Percentiles rank a stretch among this genome's conserved stretches.
phyloP scores from a whole-genome alignment of 2,113 vertebrate species.

The Erythrocercus mccallii region DNA sequence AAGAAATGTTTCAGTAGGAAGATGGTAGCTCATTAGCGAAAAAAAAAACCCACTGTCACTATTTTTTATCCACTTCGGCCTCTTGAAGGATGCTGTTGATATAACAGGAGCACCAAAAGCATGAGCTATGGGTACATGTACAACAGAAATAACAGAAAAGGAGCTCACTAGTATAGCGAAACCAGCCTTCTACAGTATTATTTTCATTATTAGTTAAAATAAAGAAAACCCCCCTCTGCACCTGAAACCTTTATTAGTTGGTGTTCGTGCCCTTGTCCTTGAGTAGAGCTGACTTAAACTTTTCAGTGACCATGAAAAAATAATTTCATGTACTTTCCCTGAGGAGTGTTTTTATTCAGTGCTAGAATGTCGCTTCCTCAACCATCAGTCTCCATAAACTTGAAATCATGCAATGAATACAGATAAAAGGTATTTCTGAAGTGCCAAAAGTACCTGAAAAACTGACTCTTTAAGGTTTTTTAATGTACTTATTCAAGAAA shows the following conservation, averaged over 20 bases:
- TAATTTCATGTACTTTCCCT: not conserved
- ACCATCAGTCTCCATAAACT: not conserved
- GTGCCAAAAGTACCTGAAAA: not conserved
- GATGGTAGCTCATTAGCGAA: not conserved
- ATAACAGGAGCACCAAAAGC: not conserved
- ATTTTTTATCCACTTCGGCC: not conserved
- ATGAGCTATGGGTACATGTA: not conserved
- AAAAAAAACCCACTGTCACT: not conserved
- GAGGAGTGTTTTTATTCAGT: not conserved
- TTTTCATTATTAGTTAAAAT: not conserved
- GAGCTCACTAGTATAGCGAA: not conserved
- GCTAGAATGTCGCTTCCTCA: not conserved
- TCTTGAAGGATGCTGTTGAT: not conserved
- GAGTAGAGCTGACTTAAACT: not conserved
- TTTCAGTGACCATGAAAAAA: not conserved
- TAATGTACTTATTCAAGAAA: not conserved
- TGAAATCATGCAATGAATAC: not conserved
- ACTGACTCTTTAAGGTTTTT: not conserved
- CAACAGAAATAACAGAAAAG: not conserved
- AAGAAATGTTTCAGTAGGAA: not conserved
- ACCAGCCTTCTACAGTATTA: not conserved
- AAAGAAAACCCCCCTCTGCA: rapidly evolving
- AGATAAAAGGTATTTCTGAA: not conserved
- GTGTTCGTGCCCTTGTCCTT: not conserved
- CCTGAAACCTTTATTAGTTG: not conserved